A percentile compares a stretch with the other conserved stretches of the same genome.
Conservation (phyloP, 1,140 invertebrate genomes). For the Lordiphosa mommai region DNA sequence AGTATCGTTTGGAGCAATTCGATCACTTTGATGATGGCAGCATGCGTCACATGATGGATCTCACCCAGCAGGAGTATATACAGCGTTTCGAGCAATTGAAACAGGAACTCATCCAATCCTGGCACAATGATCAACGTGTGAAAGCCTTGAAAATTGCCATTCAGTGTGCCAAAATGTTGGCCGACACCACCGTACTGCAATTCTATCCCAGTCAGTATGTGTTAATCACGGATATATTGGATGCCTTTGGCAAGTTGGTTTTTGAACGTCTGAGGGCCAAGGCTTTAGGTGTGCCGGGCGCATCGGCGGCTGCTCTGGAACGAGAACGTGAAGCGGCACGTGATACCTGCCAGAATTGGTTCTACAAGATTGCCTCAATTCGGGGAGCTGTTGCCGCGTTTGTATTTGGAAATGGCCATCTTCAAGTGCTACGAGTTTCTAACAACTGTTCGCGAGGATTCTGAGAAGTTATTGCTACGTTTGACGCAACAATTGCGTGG, state of each 20-base stretch:
- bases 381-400: constrained; percentile 95
- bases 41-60: constrained; percentile 91
- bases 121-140: constrained; percentile 96
- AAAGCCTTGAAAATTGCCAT: constrained; percentile 98
- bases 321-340: constrained; percentile 89
- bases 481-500: constrained; percentile 93
- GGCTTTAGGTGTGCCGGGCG: constrained; percentile 82
- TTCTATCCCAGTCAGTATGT: constrained; percentile 99
- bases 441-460: constrained; percentile 84
- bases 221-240: constrained; percentile 96
- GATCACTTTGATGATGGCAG: constrained; percentile 96
- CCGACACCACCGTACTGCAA: constrained; percentile 91
- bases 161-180: constrained; percentile 95
- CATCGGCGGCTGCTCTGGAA: constrained; percentile 36
- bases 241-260: constrained; percentile 96
- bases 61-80: constrained; percentile 95
- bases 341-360: constrained; percentile 99
- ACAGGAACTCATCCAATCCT: constrained; percentile 92
- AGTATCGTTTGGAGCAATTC: constrained; percentile 93
- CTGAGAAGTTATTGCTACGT: constrained; percentile 86
- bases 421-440: constrained; percentile 95
- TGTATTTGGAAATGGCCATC: constrained; percentile 96
- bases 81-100: constrained; percentile 93
- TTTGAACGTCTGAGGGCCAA: constrained; percentile 92
- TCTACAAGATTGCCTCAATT: constrained; percentile 99